Percentiles rank a stretch among this genome's conserved stretches.
phyloP scores from a whole-genome alignment of 23 tunicate species.

The Clavelina lepadiformis region DNA sequence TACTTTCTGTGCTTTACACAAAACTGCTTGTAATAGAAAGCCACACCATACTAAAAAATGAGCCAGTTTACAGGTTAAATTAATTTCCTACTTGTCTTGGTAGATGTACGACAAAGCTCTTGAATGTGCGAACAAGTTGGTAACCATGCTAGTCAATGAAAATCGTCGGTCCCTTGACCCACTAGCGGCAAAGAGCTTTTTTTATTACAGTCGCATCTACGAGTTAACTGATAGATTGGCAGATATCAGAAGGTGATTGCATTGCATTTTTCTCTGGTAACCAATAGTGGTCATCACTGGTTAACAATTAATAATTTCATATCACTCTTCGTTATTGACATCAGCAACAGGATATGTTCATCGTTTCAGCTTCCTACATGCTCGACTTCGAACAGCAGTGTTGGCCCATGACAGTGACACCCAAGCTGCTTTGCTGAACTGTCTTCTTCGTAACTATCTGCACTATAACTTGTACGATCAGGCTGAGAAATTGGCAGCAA shows the following conservation, averaged over 20 bases:
- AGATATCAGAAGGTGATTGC: constrained; percentile 56
- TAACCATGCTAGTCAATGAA: constrained; percentile 65
- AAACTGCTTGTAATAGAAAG: not conserved
- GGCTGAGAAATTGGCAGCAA: constrained; percentile 90
- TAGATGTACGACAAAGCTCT: constrained; percentile 28
- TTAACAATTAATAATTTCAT: not conserved
- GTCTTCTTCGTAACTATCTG: constrained; percentile 80
- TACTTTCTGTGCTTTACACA: not conserved
- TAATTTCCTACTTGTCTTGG: not conserved
- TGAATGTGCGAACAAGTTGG: constrained; percentile 49
- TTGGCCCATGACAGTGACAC: constrained; percentile 79
- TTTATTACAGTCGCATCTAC: constrained; percentile 93
- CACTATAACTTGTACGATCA: constrained; percentile 91
- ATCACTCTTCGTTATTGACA: not conserved
- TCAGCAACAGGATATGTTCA: not conserved
- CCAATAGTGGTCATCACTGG: not conserved
- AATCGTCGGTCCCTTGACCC: constrained; percentile 92
- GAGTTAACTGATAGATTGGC: constrained; percentile 61
- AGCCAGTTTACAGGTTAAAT: too few species aligned
- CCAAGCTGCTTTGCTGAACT: constrained; percentile 75
- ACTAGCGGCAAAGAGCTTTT: constrained; percentile 86
- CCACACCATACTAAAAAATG: not conserved
- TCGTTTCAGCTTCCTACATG: constrained; percentile 50
- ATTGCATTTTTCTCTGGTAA: not conserved
- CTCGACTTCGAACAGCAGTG: constrained; percentile 86